phyloP scores from a whole-genome alignment of 2,888 invertebrate genomes.

The Saturnia japonica region DNA sequence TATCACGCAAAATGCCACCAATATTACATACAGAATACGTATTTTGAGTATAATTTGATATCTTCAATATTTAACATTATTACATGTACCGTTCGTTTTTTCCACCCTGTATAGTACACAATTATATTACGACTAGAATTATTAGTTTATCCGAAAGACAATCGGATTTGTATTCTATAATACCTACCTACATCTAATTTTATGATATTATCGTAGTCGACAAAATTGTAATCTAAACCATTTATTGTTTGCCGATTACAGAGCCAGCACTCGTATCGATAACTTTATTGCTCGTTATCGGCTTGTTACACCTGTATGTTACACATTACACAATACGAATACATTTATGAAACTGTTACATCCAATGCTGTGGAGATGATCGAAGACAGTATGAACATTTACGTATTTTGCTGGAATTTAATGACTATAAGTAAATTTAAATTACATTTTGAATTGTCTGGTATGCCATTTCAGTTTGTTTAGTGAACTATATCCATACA shows the following conservation, averaged over 20 bases:
- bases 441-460: too few relatives aligned
- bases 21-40: too few relatives aligned
- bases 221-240: background rate
- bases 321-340: background rate
- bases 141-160: background rate
- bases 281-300: constrained; percentile 14
- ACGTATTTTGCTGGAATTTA: background rate
- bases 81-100: too few relatives aligned
- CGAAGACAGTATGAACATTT: background rate
- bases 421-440: too few relatives aligned
- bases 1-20: too few relatives aligned
- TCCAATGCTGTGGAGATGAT: background rate
- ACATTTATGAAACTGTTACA: background rate
- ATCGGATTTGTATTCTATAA: background rate
- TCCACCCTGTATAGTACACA: too few relatives aligned
- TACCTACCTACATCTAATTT: background rate
- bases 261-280: constrained; percentile 7
- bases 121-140: too few relatives aligned
- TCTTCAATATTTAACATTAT: too few relatives aligned
- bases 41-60: too few relatives aligned
- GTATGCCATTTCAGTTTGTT: too few relatives aligned
- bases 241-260: constrained; percentile 16
- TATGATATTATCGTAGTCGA: background rate
- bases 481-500: too few relatives aligned
- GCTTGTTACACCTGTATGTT: background rate